Percentiles rank a stretch among this genome's conserved stretches.
These are phyloP conservation scores for Neodiprion virginianus DNA, from an alignment of 1,140 invertebrate genomes.

Conservation along the genomic window DNA sequence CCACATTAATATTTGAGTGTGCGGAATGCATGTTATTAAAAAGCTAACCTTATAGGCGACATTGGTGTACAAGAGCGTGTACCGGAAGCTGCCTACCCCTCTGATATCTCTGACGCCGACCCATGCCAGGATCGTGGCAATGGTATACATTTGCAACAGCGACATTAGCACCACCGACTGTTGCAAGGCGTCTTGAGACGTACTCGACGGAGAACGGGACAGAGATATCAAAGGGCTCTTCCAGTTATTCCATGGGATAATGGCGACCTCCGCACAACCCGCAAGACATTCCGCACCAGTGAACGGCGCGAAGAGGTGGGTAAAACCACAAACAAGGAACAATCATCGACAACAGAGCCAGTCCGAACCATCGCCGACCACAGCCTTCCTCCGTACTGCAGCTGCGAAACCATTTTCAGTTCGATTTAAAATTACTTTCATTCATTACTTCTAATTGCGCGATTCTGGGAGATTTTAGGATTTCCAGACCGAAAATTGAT, in stretches of 20 bases:
- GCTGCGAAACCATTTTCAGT: slow-evolving; percentile 47
- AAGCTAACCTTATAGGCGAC: slow-evolving; percentile 44
- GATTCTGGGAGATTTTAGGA: no score
- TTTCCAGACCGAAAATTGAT: background rate
- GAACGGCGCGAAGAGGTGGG: slow-evolving; percentile 82
- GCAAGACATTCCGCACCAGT: slow-evolving; percentile 80
- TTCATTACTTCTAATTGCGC: no score
- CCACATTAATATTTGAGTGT: no score
- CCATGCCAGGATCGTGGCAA: slow-evolving; percentile 53
- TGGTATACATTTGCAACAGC: slow-evolving; percentile 55
- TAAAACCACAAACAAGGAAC: slow-evolving; percentile 95
- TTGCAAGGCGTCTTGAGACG: slow-evolving; percentile 25
- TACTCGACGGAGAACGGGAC: slow-evolving; percentile 46
- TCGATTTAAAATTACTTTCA: slow-evolving; percentile 30
- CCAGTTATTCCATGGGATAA: slow-evolving; percentile 68
- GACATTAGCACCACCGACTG: slow-evolving; percentile 7
- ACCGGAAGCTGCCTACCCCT: slow-evolving; percentile 58
- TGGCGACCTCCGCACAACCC: slow-evolving; percentile 85
- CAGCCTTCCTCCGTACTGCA: slow-evolving; percentile 64
- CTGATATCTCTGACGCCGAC: slow-evolving; percentile 59
- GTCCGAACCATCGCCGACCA: slow-evolving; percentile 77
- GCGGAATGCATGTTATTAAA: background rate
- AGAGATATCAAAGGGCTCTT: slow-evolving; percentile 59
- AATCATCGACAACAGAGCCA: slow-evolving; percentile 84
- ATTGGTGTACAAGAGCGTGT: slow-evolving; percentile 57